These are phyloP conservation scores for Cheilosia impressa DNA, from an alignment of 2,888 invertebrate species.

Conservation along the genomic window DNA sequence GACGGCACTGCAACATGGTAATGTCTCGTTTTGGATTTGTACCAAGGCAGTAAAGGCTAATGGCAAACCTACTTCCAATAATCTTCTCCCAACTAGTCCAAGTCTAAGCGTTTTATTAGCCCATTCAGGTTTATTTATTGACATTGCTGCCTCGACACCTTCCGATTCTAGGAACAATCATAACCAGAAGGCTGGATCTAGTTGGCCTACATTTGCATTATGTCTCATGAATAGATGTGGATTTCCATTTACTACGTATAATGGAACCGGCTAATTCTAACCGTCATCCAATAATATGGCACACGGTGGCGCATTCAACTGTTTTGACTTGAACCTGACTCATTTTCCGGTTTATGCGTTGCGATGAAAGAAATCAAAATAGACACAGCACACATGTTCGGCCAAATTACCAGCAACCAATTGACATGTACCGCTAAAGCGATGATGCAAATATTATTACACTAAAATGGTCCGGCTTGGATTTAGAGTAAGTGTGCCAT, in stretches of 20 bases:
- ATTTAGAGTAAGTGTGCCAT: too few relatives aligned
- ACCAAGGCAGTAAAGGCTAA: conserved; percentile 11
- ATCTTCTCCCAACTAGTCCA: conserved; percentile 9
- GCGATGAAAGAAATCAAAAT: background rate
- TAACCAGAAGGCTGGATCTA: conserved; percentile 46
- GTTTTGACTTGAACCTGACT: conserved; percentile 27
- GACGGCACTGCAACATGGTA: background rate
- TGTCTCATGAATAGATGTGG: conserved; percentile 13
- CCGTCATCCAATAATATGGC: background rate
- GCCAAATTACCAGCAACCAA: conserved; percentile 16
- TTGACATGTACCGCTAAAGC: background rate
- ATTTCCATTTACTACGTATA: background rate
- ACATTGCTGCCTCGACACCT: conserved; percentile 32
- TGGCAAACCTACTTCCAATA: conserved; percentile 56
- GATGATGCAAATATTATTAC: background rate
- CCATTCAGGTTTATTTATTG: conserved; percentile 1
- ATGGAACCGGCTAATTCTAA: conserved; percentile 7
- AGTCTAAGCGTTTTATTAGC: conserved; percentile 26
- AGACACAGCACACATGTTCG: conserved; percentile 24
- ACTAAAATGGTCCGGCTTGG: background rate
- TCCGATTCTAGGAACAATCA: conserved; percentile 17
- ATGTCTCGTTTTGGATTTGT: background rate
- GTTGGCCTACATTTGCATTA: conserved; percentile 45
- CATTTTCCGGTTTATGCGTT: conserved; percentile 32
- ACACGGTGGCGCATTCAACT: background rate